These are phyloP conservation scores for Paraplagusia blochii DNA, from an alignment of 2,113 vertebrate genomes.

Conservation along the genomic window DNA sequence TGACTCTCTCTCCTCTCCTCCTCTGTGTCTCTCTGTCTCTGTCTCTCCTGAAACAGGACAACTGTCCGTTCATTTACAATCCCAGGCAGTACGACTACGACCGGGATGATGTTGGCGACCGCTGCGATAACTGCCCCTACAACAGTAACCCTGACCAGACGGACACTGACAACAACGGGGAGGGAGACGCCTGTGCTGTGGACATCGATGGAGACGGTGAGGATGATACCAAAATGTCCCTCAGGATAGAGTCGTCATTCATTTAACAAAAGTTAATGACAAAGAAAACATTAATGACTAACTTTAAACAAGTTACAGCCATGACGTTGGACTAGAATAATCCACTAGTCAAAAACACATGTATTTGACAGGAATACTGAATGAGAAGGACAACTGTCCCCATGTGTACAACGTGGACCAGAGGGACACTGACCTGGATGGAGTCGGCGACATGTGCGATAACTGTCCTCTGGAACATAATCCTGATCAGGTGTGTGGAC, in stretches of 20 bases:
- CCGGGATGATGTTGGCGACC: constrained; percentile 94
- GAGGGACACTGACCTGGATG: constrained; percentile 92
- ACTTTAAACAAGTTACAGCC: no score
- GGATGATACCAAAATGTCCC: constrained; percentile 10
- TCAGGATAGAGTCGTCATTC: no score
- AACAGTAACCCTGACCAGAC: constrained; percentile 97
- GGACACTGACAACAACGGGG: constrained; percentile 94
- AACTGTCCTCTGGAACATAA: constrained; percentile 98
- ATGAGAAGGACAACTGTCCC: constrained; percentile 95
- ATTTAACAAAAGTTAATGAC: no score
- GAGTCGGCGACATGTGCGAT: constrained; percentile 97
- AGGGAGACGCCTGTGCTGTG: constrained; percentile 93
- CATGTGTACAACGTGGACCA: constrained; percentile 97
- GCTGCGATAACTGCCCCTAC: constrained; percentile 97
- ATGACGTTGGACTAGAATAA: no score
- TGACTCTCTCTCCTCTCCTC: constrained; percentile 14
- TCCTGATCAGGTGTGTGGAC: constrained; percentile 89
- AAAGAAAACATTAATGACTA: no score
- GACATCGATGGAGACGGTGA: constrained; percentile 97
- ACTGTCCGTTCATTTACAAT: constrained; percentile 95
- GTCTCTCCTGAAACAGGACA: constrained; percentile 81
- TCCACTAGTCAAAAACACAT: no score
- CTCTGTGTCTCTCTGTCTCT: constrained; percentile 14
- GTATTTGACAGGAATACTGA: constrained; percentile 84
- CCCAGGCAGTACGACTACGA: constrained; percentile 98